Base-by-base conservation (phyloP, 2,888 invertebrate genomes). In the Campoplex nolae region DNA sequence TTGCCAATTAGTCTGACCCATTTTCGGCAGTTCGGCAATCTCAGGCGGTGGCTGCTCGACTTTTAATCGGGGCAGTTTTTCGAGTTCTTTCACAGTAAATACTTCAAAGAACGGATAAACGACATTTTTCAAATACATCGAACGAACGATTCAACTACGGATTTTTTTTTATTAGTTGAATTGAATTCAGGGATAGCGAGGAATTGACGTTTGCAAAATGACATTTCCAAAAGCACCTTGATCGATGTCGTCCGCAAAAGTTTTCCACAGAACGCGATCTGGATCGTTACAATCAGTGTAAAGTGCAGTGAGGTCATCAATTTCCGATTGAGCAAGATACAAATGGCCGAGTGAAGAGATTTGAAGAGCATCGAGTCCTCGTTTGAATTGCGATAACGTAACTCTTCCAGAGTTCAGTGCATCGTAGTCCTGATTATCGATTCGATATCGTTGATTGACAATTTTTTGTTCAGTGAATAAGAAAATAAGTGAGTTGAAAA, bases 241-340 rank as follows among this genome's bases (percentile, higher is more conserved):
- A 92, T 98, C 97, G 89, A 97, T 96, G 93, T 97, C 97, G 90
- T 97, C 97, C 91, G 97, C 97, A 93, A 98, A 98, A 35, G 96
- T 96, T 84, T 96, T 95, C 97, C 97, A 98, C 93, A 97, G 96
- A 67, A 97, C 95, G 78, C 96, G 95, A 79, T 96, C 95, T 0
- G 94, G 94, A 93, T 97, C 97, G 90, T 96, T 95, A n/a, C 97
- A 97, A 95, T 97, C 97, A 85, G 95, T 93, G 94, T 97, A 98
- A 92, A 97, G 96, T 18, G 95, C 95, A 90, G 96, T 95, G n/a
- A 98, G 93, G 83, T 96, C 95, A 85, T 96, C 94, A 58, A 97
- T 95, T 94, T 98, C 97, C 1, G 95, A 94, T 78, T 96, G 95
- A 0, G 96, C 95, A 45, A 98, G 93, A 91, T 95, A 95, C 65